Base-by-base conservation (phyloP, 2,888 invertebrate genomes). In the Conops quadrifasciatus region DNA sequence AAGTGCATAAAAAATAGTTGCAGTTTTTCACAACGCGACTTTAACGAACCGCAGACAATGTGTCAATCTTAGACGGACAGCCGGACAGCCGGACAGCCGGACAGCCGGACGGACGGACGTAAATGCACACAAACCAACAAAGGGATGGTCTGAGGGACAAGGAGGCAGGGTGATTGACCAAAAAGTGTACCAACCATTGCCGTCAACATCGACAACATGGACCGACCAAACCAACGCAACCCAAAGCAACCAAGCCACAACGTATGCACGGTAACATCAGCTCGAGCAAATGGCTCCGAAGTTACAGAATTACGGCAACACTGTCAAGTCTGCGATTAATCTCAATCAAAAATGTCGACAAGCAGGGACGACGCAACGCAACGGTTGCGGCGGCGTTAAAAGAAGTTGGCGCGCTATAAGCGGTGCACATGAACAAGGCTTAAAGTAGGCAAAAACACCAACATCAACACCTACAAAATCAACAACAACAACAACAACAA, bases 251-350 rank as follows among this genome's bases (percentile, higher is more conserved):
- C n/a, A n/a, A 65, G 30, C 58, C 63, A 16, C 56, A 66, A 7
- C n/a, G n/a, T n/a, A n/a, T n/a, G n/a, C n/a, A n/a, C n/a, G n/a
- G 36, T 24, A 36, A 36, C 56, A n/a, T 19, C 36, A 30, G 26
- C 2, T 26, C 24, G 24, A 63, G n/a, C 60, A 45, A 64, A 24
- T 26, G 49, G 21, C 36, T 9, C 36, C 9, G 9, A 36, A 36
- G 36, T 36, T 36, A 36, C 9, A 36, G 9, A 36, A 9, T 36
- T 4, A 36, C 26, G 49, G 47, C 64, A 64, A 77, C 36, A 76
- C 78, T 79, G 80, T 80, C 80, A 81, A 80, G 79, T 76, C 75
- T 72, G 78, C 80, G 80, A 81, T 80, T 80, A 81, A 80, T 81
- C 81, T 80, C 81, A 80, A 80, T 80, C 81, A 80, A 66, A 72